Conservation (phyloP, 2,888 invertebrate species). For the Meiosimyza platycephala region DNA sequence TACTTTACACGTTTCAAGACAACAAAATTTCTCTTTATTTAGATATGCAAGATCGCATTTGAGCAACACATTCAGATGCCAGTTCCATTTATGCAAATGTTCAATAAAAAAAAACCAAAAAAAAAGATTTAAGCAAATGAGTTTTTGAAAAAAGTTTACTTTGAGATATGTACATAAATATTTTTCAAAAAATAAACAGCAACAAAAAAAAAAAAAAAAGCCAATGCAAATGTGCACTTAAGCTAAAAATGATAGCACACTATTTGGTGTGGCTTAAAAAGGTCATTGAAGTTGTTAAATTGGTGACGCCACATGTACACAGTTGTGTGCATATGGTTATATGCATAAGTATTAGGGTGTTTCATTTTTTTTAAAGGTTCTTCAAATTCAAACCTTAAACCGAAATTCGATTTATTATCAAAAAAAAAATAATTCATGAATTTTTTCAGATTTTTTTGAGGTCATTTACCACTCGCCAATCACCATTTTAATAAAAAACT, state of each 20-base stretch:
- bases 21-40: constrained; percentile 18
- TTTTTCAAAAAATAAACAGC: not conserved
- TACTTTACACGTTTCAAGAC: constrained; percentile 20
- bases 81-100: not conserved
- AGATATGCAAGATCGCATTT: constrained; percentile 1
- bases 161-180: not conserved
- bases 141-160: not conserved
- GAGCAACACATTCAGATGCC: constrained; percentile 7
- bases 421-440: no score
- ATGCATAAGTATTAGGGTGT: no score
- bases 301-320: not conserved
- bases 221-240: constrained; percentile 22
- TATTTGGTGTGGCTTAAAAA: constrained; percentile 15
- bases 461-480: no score
- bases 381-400: no score
- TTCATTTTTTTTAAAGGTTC: no score
- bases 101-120: constrained; percentile 2
- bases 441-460: no score
- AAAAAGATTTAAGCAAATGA: constrained; percentile 6
- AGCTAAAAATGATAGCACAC: not conserved
- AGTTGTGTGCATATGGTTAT: no score
- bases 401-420: no score
- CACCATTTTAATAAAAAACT: no score
- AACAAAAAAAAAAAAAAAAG: not conserved
- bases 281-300: constrained; percentile 21